Base-by-base conservation (phyloP, 2,113 vertebrate species). In the Phalacrocorax carbo region DNA sequence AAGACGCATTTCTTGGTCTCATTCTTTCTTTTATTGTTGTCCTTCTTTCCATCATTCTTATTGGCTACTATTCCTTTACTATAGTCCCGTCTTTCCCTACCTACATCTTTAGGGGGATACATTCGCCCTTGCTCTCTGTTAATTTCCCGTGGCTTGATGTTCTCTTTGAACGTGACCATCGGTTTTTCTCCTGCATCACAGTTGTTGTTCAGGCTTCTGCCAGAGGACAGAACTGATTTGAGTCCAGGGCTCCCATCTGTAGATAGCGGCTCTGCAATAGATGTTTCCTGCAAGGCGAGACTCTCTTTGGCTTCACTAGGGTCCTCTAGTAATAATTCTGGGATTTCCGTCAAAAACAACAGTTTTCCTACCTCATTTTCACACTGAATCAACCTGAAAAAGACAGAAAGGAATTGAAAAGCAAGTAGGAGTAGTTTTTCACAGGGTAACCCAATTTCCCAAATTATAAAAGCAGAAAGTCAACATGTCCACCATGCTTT, bases 91-190 rank as follows among this genome's bases (percentile, higher is more conserved):
- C 99, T 98, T 80, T 99, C 99, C 92, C 99, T 99, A 7, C 89
- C 82, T 26, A 97, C 94, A 65, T 99, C 99, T 93, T 99, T 99
- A 71, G 96, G 97, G 38, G 98, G 98, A 57, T 98, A 99, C 95
- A 93, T 98, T 62, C 98, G 98, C 26, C 96, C 97, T 14, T 97
- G 98, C 21, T 99, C 99, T 65, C 99, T 98, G 97, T 98, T 98
- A 80, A 96, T 98, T 93, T 99, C 99, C 46, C 98, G 96, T 16
- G 99, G 99, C 95, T 99, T 99, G 97, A 99, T 99, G 96, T 99
- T 99, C 98, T 99, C 99, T 94, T 99, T 99, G 97, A 99, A 99
- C 5, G 99, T 99, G 93, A 99, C 99, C 93, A 99, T 97, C 6
- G 99, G 99, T 38, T 99, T 99, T 85, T 99, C 99, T 68, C 98